Conservation (phyloP, 37 sponge, comb jelly and placozoan genomes). For the Axinella damicornis region DNA sequence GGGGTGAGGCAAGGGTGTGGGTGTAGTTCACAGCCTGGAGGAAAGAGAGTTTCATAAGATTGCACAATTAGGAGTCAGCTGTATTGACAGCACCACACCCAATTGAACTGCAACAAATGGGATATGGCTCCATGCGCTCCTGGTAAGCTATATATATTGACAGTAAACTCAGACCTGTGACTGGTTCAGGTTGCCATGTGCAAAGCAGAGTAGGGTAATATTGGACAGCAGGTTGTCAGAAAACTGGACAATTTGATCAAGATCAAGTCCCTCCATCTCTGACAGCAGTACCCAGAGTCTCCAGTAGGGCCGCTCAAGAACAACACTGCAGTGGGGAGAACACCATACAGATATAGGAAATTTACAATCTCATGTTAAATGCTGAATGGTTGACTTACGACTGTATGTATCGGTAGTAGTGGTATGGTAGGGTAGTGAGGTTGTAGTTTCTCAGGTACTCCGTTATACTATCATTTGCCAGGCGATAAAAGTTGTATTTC, state of each 20-base stretch:
- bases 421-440: slow-evolving; percentile 39
- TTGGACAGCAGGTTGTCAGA: neutral
- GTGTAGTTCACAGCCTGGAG: no score
- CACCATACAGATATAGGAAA: no score
- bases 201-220: slow-evolving; percentile 44
- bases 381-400: slow-evolving; percentile 37
- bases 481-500: slow-evolving; percentile 3
- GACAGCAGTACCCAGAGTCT: slow-evolving; percentile 29
- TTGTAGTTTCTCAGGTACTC: slow-evolving; percentile 55
- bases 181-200: slow-evolving; percentile 59
- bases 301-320: slow-evolving; percentile 70
- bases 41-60: neutral
- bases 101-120: no score
- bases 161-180: no score
- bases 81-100: no score
- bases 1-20: neutral
- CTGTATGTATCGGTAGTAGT: slow-evolving; percentile 62
- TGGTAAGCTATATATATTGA: no score
- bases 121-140: no score
- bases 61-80: no score
- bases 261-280: neutral
- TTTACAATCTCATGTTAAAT: no score
- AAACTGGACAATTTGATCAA: neutral
- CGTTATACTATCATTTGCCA: neutral
- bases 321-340: slow-evolving; percentile 28